Evolutionary conservation across 35 echinoderm and acorn worm genomes (phyloP), one percentile per base, ranked within the genome.

Genomic region (Anneissia japonica): DNA sequence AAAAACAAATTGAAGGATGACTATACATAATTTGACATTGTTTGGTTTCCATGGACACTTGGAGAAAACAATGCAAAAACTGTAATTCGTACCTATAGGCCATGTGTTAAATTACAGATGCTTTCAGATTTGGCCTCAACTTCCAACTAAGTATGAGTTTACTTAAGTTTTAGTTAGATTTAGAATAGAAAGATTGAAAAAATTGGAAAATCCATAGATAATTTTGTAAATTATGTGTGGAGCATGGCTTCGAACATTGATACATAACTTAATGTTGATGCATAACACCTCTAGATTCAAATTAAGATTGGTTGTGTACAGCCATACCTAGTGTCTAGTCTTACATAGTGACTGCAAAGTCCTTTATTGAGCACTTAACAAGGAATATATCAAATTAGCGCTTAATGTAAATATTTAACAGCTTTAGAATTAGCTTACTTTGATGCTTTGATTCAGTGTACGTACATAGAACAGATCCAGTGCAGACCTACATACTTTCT

Each of bases 321-420:
- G 5, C 21, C 19, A 26, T 64, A 12, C 1, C 21, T 3, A 23
- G n/a, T n/a, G 51, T 64, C 11, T 64, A 64, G 9, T 64, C 51
- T 64, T 64, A 64, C 51, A 64, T 64, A 9, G 51, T 64, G 26
- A 64, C 21, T 9, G 51, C 21, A 19, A 64, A 64, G 26, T 64
- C 51, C 21, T 64, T 64, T 64, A 64, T n/a, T 64, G 51, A 23
- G 9, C 51, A 64, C 51, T 64, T 64, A 64, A 64, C 51, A 64
- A 64, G 51, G 51, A 64, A 64, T 64, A 64, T 64, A 64, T 64
- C 51, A 64, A 64, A 64, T 64, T 64, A 64, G 51, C 51, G 26
- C 51, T 64, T 64, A 64, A 64, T 64, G 51, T 64, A 64, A 64
- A 64, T 64, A 64, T 64, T 64, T 64, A 64, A 64, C 51, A 64